These are phyloP conservation scores for Choloepus hoffmanni DNA, from an alignment of 2,113 vertebrate species.

Conservation along the genomic window DNA sequence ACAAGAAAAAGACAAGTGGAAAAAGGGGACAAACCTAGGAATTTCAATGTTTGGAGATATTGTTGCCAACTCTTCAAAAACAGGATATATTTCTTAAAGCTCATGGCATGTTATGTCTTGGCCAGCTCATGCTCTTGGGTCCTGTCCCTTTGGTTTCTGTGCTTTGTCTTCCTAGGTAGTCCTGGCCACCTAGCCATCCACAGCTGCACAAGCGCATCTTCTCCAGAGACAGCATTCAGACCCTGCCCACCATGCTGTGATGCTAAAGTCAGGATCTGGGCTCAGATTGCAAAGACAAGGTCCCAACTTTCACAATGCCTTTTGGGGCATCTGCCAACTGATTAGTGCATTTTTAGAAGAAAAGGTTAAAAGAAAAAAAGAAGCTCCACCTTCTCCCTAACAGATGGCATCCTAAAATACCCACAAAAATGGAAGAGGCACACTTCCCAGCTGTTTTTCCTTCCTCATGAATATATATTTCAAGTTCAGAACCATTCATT, in stretches of 20 bases:
- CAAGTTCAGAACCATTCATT: constrained; percentile 61
- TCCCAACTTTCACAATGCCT: constrained; percentile 16
- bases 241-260: not conserved
- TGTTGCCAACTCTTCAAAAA: constrained; percentile 56
- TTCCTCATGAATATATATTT: constrained; percentile 60
- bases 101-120: not conserved
- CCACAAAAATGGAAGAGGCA: constrained; percentile 11
- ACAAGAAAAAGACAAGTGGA: not conserved
- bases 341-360: constrained; percentile 49
- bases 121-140: constrained; percentile 16
- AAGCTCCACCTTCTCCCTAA: constrained; percentile 20
- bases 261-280: constrained; percentile 25
- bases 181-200: constrained; percentile 3
- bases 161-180: constrained; percentile 46
- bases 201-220: not conserved
- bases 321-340: not conserved
- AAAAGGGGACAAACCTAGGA: not conserved
- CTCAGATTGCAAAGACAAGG: constrained; percentile 23
- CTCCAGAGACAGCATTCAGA: constrained; percentile 27
- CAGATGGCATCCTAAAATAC: constrained; percentile 68
- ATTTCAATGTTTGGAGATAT: constrained; percentile 43
- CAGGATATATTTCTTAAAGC: constrained; percentile 49
- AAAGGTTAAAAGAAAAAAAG: not conserved
- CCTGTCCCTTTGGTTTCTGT: constrained; percentile 44
- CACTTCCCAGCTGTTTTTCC: constrained; percentile 54